Evolutionary conservation across 2,113 vertebrate genomes (phyloP).

Genomic region (Microcebus tavaratra): DNA sequence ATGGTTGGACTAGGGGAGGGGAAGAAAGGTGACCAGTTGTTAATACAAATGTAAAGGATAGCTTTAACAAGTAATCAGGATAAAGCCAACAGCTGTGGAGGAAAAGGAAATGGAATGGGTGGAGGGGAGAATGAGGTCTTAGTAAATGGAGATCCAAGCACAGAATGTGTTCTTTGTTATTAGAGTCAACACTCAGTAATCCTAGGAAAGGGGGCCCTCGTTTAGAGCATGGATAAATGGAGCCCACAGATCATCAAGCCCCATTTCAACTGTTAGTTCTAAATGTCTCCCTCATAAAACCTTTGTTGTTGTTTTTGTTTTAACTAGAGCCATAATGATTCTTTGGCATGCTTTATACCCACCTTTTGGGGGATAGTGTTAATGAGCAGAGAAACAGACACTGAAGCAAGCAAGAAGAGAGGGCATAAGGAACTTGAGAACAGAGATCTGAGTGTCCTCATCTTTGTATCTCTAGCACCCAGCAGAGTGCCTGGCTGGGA

Average conservation of each 20-base stretch:
- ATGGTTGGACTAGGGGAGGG: not conserved
- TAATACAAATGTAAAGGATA: conserved; percentile 71
- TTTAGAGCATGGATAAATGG: conserved; percentile 6
- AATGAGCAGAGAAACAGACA: not conserved
- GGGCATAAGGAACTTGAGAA: not conserved
- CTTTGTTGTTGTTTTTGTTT: conserved; percentile 39
- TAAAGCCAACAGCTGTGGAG: conserved; percentile 68
- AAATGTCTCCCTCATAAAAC: not conserved
- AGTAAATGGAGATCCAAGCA: conserved; percentile 57
- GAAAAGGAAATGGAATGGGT: conserved; percentile 66
- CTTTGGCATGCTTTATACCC: conserved; percentile 10
- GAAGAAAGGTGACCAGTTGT: conserved; percentile 57
- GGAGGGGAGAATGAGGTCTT: conserved; percentile 50
- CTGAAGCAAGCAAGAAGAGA: not conserved
- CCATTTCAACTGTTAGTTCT: not conserved
- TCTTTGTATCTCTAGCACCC: not conserved
- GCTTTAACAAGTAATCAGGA: conserved; percentile 66
- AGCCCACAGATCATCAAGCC: conserved; percentile 41
- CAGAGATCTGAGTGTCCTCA: not conserved
- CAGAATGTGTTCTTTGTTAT: conserved; percentile 73
- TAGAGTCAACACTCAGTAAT: conserved; percentile 68
- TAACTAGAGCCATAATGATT: not conserved
- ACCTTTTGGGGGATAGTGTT: not conserved
- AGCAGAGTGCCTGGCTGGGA: not conserved
- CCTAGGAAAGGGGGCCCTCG: conserved; percentile 40